Evolutionary conservation across 2,888 invertebrate species (phyloP), one percentile per base, ranked within the genome.

Genomic region (Aleiodes testaceus): DNA sequence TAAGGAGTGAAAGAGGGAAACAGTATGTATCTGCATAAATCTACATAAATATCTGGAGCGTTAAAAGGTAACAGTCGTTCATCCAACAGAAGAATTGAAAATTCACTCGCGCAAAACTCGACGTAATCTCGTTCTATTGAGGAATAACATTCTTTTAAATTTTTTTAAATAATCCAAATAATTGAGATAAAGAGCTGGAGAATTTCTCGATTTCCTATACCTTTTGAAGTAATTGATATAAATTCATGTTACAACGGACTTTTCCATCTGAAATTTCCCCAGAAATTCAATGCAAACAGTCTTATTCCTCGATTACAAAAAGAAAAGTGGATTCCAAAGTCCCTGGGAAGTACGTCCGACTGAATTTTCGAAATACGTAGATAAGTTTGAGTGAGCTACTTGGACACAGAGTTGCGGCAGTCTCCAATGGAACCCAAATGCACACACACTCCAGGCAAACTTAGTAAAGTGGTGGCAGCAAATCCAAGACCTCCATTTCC

Each of bases 21-120:
- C 49, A 47, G 61, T 61, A 66, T 71, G 66, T 61, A 71, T 71
- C 70, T 71, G 66, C 70, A 71, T 71, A 71, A 71, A 71, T 71
- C 70, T 71, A 52, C 70, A 71, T 71, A 26, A 71, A 71, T 70
- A 70, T 66, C 16, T 26, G 26, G 42, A 44, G 14, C 66, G 45
- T 67, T 71, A 61, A 66, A 70, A 52, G 61, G 59, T 30, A 42
- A 20, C 47, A 49, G 53, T 49, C 36, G 59, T 59, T 42, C 59
- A 18, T 9, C 12, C 18, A 36, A 30, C n/a, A 9, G 36, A 30
- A 64, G 64, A 53, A 69, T 45, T 64, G 64, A 26, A 52, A 64
- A 69, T 53, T 69, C 69, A 52, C 44, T 44, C 36, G n/a, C 42
- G 44, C n/a, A 12, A 16, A 49, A 69, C 12, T 20, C 30, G 22